phyloP scores from a whole-genome alignment of 1,140 invertebrate genomes.

The Caenorhabditis brenneri region DNA sequence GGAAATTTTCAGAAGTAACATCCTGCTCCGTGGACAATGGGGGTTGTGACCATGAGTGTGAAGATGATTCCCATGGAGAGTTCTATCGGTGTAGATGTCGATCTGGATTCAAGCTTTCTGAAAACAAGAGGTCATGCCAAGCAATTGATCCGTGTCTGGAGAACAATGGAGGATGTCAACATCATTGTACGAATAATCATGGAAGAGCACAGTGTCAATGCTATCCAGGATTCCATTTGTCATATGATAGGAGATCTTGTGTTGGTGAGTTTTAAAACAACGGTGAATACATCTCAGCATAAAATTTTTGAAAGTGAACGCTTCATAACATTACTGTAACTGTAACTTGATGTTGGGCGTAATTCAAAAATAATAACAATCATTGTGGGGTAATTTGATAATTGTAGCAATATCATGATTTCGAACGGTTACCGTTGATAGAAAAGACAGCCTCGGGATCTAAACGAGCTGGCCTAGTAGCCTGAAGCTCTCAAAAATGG shows the following conservation, averaged over 20 bases:
- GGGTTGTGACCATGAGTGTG: constrained; percentile 64
- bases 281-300: too few species aligned
- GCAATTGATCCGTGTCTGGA: constrained; percentile 57
- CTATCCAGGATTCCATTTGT: constrained; percentile 73
- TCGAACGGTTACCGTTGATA: too few species aligned
- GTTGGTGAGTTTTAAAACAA: constrained; percentile 52
- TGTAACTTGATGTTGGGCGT: too few species aligned
- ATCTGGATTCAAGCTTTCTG: constrained; percentile 55
- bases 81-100: constrained; percentile 61
- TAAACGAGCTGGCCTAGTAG: too few species aligned
- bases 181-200: constrained; percentile 71
- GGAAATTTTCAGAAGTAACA: constrained; percentile 55
- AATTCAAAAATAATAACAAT: too few species aligned
- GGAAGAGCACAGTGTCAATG: constrained; percentile 75
- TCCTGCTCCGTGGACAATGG: constrained; percentile 62
- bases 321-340: too few species aligned
- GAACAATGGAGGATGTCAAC: constrained; percentile 59
- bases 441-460: too few species aligned
- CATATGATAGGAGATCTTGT: constrained; percentile 68
- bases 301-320: too few species aligned
- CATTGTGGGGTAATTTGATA: too few species aligned
- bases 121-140: constrained; percentile 61
- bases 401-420: too few species aligned
- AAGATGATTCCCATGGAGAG: constrained; percentile 56
- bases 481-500: too few species aligned